Evolutionary conservation across 2,888 invertebrate species (phyloP).

Genomic region (Zelleria hepariella): DNA sequence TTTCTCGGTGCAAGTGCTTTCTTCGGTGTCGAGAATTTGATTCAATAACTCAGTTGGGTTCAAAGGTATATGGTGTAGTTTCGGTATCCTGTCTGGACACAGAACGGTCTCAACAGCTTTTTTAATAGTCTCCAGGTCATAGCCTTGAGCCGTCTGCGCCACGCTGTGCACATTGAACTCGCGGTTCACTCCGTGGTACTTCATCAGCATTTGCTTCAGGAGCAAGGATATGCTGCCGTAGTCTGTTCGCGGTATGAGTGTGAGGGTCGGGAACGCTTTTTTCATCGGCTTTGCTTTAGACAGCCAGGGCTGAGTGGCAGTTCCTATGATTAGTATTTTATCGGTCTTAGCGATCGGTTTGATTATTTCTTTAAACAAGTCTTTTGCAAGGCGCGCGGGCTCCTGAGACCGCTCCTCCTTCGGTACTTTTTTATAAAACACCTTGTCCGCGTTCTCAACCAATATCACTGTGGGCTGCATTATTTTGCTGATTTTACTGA

Average conservation of each 20-base stretch:
- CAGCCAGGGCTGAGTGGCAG: constrained; percentile 78
- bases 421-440: constrained; percentile 79
- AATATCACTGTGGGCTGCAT: constrained; percentile 82
- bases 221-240: constrained; percentile 72
- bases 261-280: constrained; percentile 72
- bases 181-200: constrained; percentile 71
- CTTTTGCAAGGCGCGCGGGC: constrained; percentile 78
- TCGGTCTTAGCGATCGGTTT: constrained; percentile 77
- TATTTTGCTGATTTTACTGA: constrained; percentile 76
- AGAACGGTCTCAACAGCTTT: constrained; percentile 54
- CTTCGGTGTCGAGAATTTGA: constrained; percentile 40
- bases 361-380: constrained; percentile 77
- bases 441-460: constrained; percentile 76
- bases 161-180: constrained; percentile 72
- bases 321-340: constrained; percentile 78
- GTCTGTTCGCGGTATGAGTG: constrained; percentile 70
- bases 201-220: constrained; percentile 70
- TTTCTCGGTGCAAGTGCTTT: constrained; percentile 42
- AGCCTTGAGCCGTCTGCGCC: constrained; percentile 67
- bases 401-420: constrained; percentile 74
- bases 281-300: constrained; percentile 53
- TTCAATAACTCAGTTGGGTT: constrained; percentile 62
- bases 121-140: constrained; percentile 63
- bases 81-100: constrained; percentile 59
- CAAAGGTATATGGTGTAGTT: constrained; percentile 66